A percentile compares a stretch with the other conserved stretches of the same genome.
Evolutionary conservation across 2,888 invertebrate species (phyloP).

Genomic region (Oligia strigilis): DNA sequence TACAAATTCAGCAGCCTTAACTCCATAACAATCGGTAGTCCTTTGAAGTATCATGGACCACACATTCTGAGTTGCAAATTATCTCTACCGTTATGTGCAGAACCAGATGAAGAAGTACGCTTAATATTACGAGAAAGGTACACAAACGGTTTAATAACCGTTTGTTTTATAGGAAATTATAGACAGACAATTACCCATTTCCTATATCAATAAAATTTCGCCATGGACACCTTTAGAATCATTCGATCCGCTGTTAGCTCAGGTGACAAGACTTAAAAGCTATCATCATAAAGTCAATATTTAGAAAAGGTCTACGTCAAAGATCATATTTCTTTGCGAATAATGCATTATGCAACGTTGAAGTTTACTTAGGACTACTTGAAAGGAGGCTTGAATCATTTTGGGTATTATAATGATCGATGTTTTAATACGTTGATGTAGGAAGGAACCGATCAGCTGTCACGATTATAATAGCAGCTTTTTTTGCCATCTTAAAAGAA

Average conservation of each 20-base stretch:
- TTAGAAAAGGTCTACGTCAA: slow-evolving; percentile 76
- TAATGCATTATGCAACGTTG: slow-evolving; percentile 82
- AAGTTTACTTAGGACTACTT: slow-evolving; percentile 83
- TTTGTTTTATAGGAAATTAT: too few species aligned
- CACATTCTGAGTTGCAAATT: slow-evolving; percentile 58
- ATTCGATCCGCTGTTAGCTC: slow-evolving; percentile 79
- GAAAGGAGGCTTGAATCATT: slow-evolving; percentile 55
- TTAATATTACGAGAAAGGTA: background rate
- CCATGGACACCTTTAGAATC: slow-evolving; percentile 62
- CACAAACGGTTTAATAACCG: background rate
- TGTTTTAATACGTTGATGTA: slow-evolving; percentile 24
- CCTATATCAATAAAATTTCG: slow-evolving; percentile 41
- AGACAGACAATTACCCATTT: slow-evolving; percentile 28
- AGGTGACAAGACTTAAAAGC: slow-evolving; percentile 81
- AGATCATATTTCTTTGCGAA: slow-evolving; percentile 86
- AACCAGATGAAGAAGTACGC: background rate
- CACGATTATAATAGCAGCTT: background rate
- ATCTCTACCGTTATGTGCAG: background rate
- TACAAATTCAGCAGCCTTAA: slow-evolving; percentile 50
- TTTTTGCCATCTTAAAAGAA: background rate
- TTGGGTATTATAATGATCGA: slow-evolving; percentile 43
- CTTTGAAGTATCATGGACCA: slow-evolving; percentile 69
- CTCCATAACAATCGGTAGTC: slow-evolving; percentile 48
- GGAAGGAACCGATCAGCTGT: slow-evolving; percentile 10
- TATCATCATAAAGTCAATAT: slow-evolving; percentile 84